Evolutionary conservation across 2,888 invertebrate species (phyloP).

Genomic region (Petrolisthes cinctipes): DNA sequence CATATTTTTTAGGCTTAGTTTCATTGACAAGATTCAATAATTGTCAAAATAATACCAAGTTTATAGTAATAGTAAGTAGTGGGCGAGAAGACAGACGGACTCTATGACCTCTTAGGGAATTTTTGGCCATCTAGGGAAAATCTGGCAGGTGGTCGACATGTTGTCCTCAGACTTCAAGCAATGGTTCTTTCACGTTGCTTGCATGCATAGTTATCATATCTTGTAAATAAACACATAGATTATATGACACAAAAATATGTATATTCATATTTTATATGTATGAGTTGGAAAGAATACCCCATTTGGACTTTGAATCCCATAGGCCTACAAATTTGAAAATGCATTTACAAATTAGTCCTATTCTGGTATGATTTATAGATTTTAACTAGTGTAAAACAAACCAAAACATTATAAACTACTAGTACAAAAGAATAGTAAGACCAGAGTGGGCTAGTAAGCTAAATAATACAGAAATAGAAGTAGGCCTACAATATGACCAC

Average conservation of each 20-base stretch:
- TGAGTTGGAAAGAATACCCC: background rate
- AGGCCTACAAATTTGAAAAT: constrained; percentile 38
- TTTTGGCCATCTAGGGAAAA: constrained; percentile 2
- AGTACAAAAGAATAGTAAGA: no score
- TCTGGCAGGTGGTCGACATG: background rate
- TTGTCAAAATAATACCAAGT: no score
- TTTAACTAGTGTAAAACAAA: no score
- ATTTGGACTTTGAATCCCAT: background rate
- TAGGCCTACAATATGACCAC: no score
- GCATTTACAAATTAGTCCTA: background rate
- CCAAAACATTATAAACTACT: no score
- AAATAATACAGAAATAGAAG: no score
- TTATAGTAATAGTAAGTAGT: no score
- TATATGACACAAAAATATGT: background rate
- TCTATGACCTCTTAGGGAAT: constrained; percentile 2
- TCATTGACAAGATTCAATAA: no score
- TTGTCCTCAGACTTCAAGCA: background rate
- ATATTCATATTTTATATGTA: background rate
- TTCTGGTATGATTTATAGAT: no score
- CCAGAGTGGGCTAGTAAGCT: no score
- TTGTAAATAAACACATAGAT: background rate
- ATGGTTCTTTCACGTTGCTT: constrained; percentile 14
- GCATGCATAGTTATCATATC: background rate
- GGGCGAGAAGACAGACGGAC: background rate
- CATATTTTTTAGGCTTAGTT: no score